These are phyloP conservation scores for Dipodomys stephensi DNA, from an alignment of 2,113 vertebrate genomes.

Conservation along the genomic window DNA sequence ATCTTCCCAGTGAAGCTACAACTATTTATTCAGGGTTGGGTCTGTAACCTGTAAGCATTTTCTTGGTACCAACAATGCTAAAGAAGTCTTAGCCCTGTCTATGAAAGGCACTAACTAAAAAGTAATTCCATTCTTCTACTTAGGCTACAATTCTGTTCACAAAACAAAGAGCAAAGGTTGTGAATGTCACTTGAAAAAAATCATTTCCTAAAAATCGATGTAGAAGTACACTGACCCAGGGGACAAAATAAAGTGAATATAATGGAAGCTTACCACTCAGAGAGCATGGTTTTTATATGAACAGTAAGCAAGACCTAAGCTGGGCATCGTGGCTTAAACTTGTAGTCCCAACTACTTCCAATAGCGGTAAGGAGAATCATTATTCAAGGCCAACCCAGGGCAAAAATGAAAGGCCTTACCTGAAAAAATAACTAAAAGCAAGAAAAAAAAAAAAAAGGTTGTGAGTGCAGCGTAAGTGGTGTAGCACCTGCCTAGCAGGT, in stretches of 20 bases:
- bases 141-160: neutral
- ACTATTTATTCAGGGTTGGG: neutral
- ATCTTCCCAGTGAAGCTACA: neutral
- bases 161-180: constrained; percentile 6
- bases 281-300: neutral
- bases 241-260: neutral
- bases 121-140: neutral
- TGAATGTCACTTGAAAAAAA: neutral
- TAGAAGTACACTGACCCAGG: neutral
- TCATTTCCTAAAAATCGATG: neutral
- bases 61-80: neutral
- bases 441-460: too few species aligned
- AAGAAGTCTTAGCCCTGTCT: neutral
- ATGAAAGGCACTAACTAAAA: neutral
- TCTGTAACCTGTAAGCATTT: constrained; percentile 40
- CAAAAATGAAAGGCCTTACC: too few species aligned
- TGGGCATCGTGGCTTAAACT: too few species aligned
- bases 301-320: neutral
- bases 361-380: too few species aligned
- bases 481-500: too few species aligned
- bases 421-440: too few species aligned
- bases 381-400: too few species aligned
- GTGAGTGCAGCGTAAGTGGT: too few species aligned
- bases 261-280: neutral
- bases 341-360: too few species aligned